These are phyloP conservation scores for Pheosia tremula DNA, from an alignment of 2,888 invertebrate species.

Conservation along the genomic window DNA sequence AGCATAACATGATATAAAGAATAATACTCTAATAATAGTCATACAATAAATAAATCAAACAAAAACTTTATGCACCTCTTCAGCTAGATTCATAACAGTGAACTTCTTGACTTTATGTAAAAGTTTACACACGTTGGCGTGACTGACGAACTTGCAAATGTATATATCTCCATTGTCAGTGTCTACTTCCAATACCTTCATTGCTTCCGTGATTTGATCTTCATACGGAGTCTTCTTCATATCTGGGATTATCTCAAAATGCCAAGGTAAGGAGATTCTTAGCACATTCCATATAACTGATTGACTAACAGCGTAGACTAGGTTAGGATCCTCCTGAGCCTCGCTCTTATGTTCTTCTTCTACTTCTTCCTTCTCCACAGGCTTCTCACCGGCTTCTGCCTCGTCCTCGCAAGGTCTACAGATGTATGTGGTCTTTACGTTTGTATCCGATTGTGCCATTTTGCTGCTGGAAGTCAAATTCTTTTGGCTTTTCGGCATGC, in stretches of 20 bases:
- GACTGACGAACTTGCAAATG: conserved; percentile 63
- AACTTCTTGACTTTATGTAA: conserved; percentile 72
- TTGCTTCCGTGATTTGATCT: conserved; percentile 51
- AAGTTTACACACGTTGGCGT: conserved; percentile 62
- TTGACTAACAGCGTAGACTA: conserved; percentile 67
- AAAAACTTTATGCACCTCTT: conserved; percentile 55
- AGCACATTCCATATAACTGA: conserved; percentile 71
- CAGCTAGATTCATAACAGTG: conserved; percentile 57
- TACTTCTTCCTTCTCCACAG: conserved; percentile 47
- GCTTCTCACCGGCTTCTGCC: conserved; percentile 50
- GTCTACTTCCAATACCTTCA: conserved; percentile 60
- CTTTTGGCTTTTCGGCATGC: conserved; percentile 51
- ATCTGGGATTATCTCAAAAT: conserved; percentile 64
- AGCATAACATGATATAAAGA: conserved; percentile 2
- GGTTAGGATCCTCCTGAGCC: conserved; percentile 52
- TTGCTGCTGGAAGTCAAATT: conserved; percentile 44
- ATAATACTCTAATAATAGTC: background rate
- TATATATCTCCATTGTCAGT: conserved; percentile 72
- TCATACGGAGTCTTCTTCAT: conserved; percentile 55
- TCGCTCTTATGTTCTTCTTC: conserved; percentile 59
- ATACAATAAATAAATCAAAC: conserved; percentile 17
- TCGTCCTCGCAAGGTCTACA: conserved; percentile 68
- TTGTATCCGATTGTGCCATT: conserved; percentile 51
- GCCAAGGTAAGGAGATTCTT: conserved; percentile 71
- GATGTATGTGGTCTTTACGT: conserved; percentile 63